Evolutionary conservation across 1,140 invertebrate genomes (phyloP).

Genomic region (Drosophila hydei): DNA sequence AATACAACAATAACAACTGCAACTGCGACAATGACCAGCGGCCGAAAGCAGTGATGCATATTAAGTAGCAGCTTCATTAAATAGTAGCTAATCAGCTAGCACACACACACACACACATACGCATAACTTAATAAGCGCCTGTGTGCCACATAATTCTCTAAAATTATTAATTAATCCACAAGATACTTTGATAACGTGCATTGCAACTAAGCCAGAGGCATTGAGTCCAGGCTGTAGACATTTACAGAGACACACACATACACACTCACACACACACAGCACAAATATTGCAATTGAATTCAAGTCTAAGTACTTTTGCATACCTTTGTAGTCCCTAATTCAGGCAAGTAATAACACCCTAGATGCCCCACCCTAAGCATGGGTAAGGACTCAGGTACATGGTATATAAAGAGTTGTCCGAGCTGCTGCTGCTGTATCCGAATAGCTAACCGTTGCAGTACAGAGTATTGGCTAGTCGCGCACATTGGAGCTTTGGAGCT

Average conservation of each 20-base stretch:
- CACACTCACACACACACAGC: not conserved
- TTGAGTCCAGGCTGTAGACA: too few species aligned
- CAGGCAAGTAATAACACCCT: not conserved
- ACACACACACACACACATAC: not conserved
- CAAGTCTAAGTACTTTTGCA: not conserved
- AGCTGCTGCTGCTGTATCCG: too few species aligned
- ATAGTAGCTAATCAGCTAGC: constrained; percentile 6
- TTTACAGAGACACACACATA: not conserved
- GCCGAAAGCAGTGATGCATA: constrained; percentile 5
- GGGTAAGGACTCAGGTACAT: too few species aligned
- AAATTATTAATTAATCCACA: constrained; percentile 18
- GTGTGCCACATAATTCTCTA: not conserved
- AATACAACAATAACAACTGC: not conserved
- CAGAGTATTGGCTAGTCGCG: too few species aligned
- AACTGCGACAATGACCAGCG: not conserved
- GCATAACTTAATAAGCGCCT: not conserved
- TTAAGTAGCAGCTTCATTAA: constrained; percentile 4
- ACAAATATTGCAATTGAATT: constrained; percentile 2
- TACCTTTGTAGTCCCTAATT: constrained; percentile 8
- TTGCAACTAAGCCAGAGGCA: not conserved
- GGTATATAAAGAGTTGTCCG: too few species aligned
- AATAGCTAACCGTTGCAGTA: too few species aligned
- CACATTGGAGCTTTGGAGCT: too few species aligned
- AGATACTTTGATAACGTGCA: constrained; percentile 6
- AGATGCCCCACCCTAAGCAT: not conserved